Evolutionary conservation across 2,113 vertebrate species (phyloP), one percentile per base, ranked within the genome.

Genomic region (Hoplias malabaricus): DNA sequence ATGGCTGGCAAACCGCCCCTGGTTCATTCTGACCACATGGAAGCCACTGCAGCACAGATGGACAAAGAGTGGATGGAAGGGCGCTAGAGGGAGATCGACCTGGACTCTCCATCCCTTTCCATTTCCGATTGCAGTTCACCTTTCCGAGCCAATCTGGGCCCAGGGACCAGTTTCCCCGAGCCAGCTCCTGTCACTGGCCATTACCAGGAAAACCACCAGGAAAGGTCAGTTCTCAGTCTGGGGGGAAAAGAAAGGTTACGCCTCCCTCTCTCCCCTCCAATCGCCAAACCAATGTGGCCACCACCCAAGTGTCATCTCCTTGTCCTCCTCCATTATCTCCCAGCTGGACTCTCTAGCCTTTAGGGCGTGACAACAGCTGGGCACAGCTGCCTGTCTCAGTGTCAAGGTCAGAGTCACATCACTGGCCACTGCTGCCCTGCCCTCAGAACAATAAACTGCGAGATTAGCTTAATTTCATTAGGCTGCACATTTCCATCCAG

Each of bases 1-100:
- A 46, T 56, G 34, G 23, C 73, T 75, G 57, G 25, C 43, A 74
- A 62, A 46, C 40, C 23, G 38, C 27, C 25, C 70, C 40, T 59
- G 23, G 10, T 19, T 23, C 36, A 21, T 42, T 36, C 50, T 43
- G 68, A 56, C 63, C 63, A 80, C 57, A 70, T 70, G 57, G n/a
- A 75, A 56, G 72, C 54, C 69, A 80, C 56, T 25, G 56, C 11
- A 34, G 79, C 72, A 80, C 79, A 74, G 71, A 75, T 80, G 78
- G 72, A 31, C n/a, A 63, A 19, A 70, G n/a, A n/a, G n/a, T n/a
- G n/a, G n/a, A n/a, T n/a, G n/a, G n/a, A n/a, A n/a, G 27, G 48
- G 56, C 25, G 33, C 7, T 34, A 23, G 54, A 59, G 27, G 46
- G 34, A 21, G 9, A 65, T 10, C 50, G n/a, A 59, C 42, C 59